phyloP scores from a whole-genome alignment of 2,797 vertebrate species.

The Crax fasciolata region DNA sequence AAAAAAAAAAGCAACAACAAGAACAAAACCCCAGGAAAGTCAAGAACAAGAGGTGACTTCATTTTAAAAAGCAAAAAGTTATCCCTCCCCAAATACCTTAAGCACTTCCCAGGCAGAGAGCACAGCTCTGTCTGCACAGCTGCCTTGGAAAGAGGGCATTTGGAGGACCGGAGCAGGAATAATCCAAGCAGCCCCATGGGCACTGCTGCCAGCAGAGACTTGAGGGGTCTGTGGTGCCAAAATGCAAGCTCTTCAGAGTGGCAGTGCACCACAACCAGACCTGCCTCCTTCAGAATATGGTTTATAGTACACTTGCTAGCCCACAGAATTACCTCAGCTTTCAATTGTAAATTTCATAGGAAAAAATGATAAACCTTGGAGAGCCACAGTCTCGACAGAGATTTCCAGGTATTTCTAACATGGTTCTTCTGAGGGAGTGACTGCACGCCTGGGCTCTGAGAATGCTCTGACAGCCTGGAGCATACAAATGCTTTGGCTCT shows the following conservation, averaged over 20 bases:
- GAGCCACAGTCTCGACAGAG: not conserved
- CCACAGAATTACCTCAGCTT: not conserved
- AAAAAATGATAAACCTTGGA: not conserved
- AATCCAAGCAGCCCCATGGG: not conserved
- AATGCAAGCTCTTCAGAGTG: not conserved
- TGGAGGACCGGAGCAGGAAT: not conserved
- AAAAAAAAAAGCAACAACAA: not conserved
- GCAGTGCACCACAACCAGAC: not conserved
- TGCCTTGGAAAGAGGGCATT: not conserved
- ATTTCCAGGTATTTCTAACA: not conserved
- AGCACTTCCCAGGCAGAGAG: not conserved
- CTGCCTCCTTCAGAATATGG: not conserved
- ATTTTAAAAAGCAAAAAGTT: not conserved
- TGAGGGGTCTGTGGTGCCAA: not conserved
- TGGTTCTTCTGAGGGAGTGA: not conserved
- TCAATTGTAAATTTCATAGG: not conserved
- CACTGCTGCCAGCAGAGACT: not conserved
- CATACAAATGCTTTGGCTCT: rapidly evolving
- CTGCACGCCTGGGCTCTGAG: not conserved
- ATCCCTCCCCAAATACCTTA: not conserved
- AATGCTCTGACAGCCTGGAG: not conserved
- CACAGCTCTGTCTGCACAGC: rapidly evolving
- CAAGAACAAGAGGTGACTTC: rapidly evolving
- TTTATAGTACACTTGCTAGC: not conserved
- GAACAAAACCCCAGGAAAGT: not conserved